phyloP scores from a whole-genome alignment of 30 jellyfish, hydroid and myxozoan genomes.

The Hydra vulgaris region DNA sequence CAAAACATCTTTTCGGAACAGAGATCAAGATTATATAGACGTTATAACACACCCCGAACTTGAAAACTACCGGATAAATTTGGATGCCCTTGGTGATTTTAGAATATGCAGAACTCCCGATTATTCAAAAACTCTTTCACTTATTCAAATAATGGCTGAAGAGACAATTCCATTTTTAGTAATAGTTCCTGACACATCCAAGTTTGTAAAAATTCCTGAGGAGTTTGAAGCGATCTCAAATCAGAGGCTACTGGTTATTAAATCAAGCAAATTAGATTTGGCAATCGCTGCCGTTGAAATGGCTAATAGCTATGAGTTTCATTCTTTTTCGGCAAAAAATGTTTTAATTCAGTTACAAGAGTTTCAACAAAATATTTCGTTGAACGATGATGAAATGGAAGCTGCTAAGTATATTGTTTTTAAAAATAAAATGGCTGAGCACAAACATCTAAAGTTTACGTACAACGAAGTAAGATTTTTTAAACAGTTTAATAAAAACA shows the following conservation, averaged over 20 bases:
- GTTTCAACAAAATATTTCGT: neutral
- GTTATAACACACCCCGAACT: neutral
- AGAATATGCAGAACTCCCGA: neutral
- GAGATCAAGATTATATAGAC: neutral
- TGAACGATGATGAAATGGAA: conserved; percentile 2
- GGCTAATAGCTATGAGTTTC: neutral
- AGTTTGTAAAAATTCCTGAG: neutral
- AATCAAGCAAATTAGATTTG: neutral
- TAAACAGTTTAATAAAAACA: neutral
- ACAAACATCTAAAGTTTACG: neutral
- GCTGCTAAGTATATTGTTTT: neutral
- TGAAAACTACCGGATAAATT: neutral
- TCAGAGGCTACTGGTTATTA: neutral
- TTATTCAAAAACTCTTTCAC: neutral
- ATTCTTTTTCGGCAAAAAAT: neutral
- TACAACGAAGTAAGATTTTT: neutral
- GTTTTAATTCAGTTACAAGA: neutral
- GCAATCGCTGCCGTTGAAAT: neutral
- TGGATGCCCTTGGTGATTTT: neutral
- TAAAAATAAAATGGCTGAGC: neutral
- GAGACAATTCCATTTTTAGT: neutral
- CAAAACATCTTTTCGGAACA: neutral
- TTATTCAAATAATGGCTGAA: neutral
- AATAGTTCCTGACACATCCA: neutral
- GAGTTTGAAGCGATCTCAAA: neutral